Evolutionary conservation across 2,888 invertebrate genomes (phyloP), one percentile per base, ranked within the genome.

Genomic region (Orgyia antiqua): DNA sequence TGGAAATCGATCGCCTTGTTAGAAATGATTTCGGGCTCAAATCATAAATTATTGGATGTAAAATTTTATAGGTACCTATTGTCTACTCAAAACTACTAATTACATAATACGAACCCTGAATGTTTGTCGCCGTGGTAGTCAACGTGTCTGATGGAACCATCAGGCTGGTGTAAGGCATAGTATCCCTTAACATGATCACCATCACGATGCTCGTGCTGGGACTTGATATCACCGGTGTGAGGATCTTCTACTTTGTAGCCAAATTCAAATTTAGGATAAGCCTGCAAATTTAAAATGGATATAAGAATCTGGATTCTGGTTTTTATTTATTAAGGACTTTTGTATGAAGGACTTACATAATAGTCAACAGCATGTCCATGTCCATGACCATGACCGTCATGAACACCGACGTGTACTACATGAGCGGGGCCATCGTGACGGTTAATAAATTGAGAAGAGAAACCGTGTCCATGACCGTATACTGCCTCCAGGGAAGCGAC

Each of bases 191-290:
- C 87, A 9, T 51, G 63, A 50, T 87, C 86, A 4, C 87, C 87
- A 32, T 87, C 80, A 10, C 77, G 70, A 10, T 52, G 49, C 51
- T 88, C 87, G 36, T 83, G 75, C 50, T 84, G 83, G 9, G 65
- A 64, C 57, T 87, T 84, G 52, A 68, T 62, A 58, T 49, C 48
- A 0, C 45, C 42, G 0, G 48, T 49, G 19, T 49, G 45, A 4
- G 68, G 63, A 47, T 87, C 87, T 19, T 51, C 38, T 2, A 68
- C 60, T 35, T 52, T 58, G 49, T 68, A 67, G 21, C 45, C 51
- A 34, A 75, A 64, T 11, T 56, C 45, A 37, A 60, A 19, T 7
- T 13, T 26, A 6, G 29, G 29, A 15, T 23, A 20, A 3, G 23
- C 29, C 29, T 29, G 23, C 4, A 11, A 15, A n/a, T n/a, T n/a